A percentile compares a stretch with the other conserved stretches of the same genome.
These are phyloP conservation scores for Ischnura elegans DNA, from an alignment of 2,888 invertebrate species.

Conservation along the genomic window DNA sequence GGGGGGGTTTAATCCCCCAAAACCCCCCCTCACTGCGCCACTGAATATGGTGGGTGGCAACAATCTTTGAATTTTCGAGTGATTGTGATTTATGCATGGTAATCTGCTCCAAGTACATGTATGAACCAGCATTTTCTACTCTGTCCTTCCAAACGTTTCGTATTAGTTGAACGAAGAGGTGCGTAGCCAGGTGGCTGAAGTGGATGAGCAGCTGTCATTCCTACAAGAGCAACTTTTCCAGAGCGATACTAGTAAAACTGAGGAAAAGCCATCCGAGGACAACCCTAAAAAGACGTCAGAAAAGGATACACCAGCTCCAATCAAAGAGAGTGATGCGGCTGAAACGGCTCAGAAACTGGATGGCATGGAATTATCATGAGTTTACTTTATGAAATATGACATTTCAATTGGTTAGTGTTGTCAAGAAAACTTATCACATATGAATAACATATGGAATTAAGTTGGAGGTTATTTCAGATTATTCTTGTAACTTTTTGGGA, in stretches of 20 bases:
- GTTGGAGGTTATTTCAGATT: background rate
- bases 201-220: constrained; percentile 76
- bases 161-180: constrained; percentile 73
- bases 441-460: background rate
- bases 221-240: constrained; percentile 74
- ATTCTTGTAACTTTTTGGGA: background rate
- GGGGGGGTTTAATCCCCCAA: too few species aligned
- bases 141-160: background rate
- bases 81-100: too few species aligned
- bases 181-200: constrained; percentile 74
- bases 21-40: too few species aligned
- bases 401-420: background rate
- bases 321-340: constrained; percentile 62
- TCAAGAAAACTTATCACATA: background rate
- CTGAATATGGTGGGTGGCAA: too few species aligned
- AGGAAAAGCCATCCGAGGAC: constrained; percentile 42
- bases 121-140: too few species aligned
- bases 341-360: constrained; percentile 69
- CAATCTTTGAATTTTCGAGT: too few species aligned
- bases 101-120: too few species aligned
- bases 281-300: constrained; percentile 62
- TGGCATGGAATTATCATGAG: constrained; percentile 69
- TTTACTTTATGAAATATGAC: background rate
- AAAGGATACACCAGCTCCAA: constrained; percentile 46
- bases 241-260: constrained; percentile 71